phyloP scores from a whole-genome alignment of 2,888 invertebrate species.

The Colletes collaris region DNA sequence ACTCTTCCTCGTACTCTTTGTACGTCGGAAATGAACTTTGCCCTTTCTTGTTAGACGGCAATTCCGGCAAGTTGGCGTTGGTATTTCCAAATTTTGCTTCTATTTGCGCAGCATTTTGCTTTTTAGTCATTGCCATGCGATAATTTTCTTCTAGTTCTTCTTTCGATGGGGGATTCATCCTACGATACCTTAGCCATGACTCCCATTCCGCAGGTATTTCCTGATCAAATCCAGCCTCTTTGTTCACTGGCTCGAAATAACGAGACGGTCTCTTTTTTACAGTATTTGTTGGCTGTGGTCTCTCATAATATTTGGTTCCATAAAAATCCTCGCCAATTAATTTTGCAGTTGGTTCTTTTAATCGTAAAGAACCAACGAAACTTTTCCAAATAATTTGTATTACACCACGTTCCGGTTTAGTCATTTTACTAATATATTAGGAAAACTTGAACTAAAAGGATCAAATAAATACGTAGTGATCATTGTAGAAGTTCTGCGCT shows the following conservation, averaged over 20 bases:
- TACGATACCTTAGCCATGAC: slow-evolving; percentile 89
- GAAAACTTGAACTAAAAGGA: slow-evolving; percentile 14
- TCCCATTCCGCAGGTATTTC: slow-evolving; percentile 95
- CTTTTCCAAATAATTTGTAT: slow-evolving; percentile 84
- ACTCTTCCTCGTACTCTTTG: slow-evolving; percentile 85
- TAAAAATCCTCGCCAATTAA: slow-evolving; percentile 90
- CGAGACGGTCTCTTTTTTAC: slow-evolving; percentile 85
- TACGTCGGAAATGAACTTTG: slow-evolving; percentile 85
- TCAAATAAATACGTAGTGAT: not conserved
- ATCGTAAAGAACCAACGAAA: slow-evolving; percentile 86
- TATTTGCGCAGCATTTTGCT: slow-evolving; percentile 89
- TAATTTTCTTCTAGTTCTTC: slow-evolving; percentile 89
- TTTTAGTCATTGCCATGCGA: slow-evolving; percentile 89
- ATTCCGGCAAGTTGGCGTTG: slow-evolving; percentile 50
- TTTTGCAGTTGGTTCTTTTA: slow-evolving; percentile 78
- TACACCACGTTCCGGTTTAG: slow-evolving; percentile 72
- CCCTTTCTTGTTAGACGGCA: slow-evolving; percentile 51
- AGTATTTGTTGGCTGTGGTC: slow-evolving; percentile 86
- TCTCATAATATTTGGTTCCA: slow-evolving; percentile 93
- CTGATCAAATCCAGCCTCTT: slow-evolving; percentile 86
- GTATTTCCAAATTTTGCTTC: slow-evolving; percentile 85
- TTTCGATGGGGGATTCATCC: slow-evolving; percentile 87
- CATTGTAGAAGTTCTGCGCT: not conserved
- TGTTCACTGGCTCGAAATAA: slow-evolving; percentile 89
- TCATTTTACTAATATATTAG: slow-evolving; percentile 66